These are phyloP conservation scores for Daboia siamensis DNA, from an alignment of 2,113 vertebrate genomes.

Conservation along the genomic window DNA sequence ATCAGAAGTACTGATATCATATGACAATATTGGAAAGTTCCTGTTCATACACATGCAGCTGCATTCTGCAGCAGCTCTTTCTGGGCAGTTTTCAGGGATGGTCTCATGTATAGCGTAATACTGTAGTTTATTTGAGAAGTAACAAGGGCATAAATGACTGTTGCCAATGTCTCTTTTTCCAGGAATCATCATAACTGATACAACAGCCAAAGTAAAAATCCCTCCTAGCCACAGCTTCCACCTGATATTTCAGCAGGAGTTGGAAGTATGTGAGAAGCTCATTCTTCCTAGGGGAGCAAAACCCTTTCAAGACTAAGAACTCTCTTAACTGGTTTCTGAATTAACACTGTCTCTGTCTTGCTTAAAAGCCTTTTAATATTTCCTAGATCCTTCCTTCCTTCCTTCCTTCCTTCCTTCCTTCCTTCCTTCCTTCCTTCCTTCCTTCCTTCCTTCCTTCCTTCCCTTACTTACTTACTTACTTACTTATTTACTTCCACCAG, in stretches of 20 bases:
- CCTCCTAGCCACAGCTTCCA: too few species aligned
- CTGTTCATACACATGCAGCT: neutral
- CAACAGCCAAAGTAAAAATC: too few species aligned
- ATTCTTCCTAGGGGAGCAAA: neutral
- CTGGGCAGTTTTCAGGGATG: neutral
- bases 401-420: too few species aligned
- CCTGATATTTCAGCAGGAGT: too few species aligned
- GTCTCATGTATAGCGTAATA: neutral
- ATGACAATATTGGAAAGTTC: neutral
- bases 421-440: neutral
- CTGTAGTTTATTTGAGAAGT: neutral
- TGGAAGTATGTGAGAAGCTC: too few species aligned
- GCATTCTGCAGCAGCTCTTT: neutral
- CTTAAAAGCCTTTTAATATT: neutral
- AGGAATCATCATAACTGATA: too few species aligned
- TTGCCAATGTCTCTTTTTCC: too few species aligned
- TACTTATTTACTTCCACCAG: neutral
- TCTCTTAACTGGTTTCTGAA: neutral
- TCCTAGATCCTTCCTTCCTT: neutral
- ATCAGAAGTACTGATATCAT: neutral
- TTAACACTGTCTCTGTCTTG: neutral
- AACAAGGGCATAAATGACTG: too few species aligned
- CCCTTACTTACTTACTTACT: neutral
- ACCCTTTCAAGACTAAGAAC: neutral
- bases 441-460: neutral